phyloP scores from a whole-genome alignment of 2,888 invertebrate genomes.

The Ichneumoninae sp. region DNA sequence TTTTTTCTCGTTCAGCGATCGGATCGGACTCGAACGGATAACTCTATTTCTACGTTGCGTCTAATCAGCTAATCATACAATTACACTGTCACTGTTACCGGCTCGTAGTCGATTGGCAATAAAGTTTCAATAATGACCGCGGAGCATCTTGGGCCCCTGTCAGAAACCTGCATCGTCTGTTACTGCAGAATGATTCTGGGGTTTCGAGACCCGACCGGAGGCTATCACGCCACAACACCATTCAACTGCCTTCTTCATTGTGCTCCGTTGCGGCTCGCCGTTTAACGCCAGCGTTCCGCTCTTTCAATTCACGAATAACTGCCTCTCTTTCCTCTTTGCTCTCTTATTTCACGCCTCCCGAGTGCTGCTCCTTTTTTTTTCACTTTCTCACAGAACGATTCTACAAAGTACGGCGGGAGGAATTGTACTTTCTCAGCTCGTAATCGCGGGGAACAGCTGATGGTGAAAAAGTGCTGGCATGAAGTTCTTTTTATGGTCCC shows the following conservation, averaged over 20 bases:
- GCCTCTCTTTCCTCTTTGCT: conserved; percentile 3
- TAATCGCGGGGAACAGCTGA: background rate
- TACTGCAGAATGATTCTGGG: background rate
- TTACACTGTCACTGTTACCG: conserved; percentile 50
- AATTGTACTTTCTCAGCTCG: background rate
- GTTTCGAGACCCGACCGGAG: conserved; percentile 30
- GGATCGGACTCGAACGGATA: conserved; percentile 17
- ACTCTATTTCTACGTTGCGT: conserved; percentile 49
- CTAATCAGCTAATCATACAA: conserved; percentile 11
- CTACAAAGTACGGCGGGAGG: background rate
- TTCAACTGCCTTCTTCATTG: conserved; percentile 16
- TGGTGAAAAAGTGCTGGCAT: background rate
- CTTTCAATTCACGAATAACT: conserved; percentile 52
- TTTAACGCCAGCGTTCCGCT: conserved; percentile 59
- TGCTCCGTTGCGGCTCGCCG: conserved; percentile 18
- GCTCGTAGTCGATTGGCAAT: conserved; percentile 43
- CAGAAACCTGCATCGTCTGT: conserved; percentile 3
- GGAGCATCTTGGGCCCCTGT: background rate
- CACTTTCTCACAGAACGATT: background rate
- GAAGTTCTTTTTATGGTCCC: too few species aligned
- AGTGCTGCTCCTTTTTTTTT: conserved; percentile 31
- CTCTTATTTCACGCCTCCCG: conserved; percentile 51
- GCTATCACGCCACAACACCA: conserved; percentile 54
- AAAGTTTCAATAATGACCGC: conserved; percentile 43
- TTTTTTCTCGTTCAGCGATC: background rate